Evolutionary conservation across 2,888 invertebrate species (phyloP).

Genomic region (Philaethria dido): DNA sequence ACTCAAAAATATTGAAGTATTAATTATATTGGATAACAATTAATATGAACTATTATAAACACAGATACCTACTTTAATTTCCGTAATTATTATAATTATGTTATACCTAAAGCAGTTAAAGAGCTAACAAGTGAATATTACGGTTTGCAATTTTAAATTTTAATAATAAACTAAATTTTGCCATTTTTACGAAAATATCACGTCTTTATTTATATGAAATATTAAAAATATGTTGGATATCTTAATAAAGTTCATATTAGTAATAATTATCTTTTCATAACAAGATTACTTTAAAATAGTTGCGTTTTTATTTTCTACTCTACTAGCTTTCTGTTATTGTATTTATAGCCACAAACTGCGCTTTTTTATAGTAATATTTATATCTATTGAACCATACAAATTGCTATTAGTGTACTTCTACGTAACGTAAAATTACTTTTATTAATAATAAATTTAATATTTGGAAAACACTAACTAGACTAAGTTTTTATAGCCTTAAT

Average conservation of each 20-base stretch:
- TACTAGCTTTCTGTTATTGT: too few species aligned
- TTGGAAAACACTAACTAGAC: neutral
- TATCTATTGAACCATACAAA: neutral
- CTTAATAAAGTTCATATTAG: neutral
- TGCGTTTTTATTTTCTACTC: too few species aligned
- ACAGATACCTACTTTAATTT: neutral
- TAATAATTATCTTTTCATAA: neutral
- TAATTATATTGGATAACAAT: neutral
- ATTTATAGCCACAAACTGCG: too few species aligned
- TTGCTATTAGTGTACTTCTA: neutral
- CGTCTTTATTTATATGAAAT: neutral
- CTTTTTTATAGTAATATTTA: neutral
- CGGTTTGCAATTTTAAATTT: neutral
- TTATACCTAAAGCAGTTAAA: neutral
- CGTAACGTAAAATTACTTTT: neutral
- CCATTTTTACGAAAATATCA: conserved; percentile 3
- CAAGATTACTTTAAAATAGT: too few species aligned
- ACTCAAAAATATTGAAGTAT: too few species aligned
- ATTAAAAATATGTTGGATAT: neutral
- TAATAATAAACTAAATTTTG: neutral
- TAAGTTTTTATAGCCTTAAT: neutral
- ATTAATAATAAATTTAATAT: neutral
- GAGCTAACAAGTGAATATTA: neutral
- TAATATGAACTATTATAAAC: neutral
- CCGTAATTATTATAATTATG: neutral